Evolutionary conservation across 2,888 invertebrate genomes (phyloP), one percentile per base, ranked within the genome.

Genomic region (Caenorhabditis wallacei): DNA sequence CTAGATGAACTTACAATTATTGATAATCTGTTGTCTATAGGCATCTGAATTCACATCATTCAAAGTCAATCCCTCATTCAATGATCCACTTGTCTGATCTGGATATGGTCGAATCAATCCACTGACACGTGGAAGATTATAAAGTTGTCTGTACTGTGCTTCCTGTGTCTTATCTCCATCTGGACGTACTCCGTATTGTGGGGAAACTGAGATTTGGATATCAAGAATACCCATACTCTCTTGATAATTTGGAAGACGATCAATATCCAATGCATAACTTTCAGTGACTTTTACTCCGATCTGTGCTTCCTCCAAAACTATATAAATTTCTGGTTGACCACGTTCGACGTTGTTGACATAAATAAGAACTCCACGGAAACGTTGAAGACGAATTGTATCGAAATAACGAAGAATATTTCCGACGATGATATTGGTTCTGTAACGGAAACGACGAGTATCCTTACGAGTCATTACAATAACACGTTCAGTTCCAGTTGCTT

Each of bases 311-410:
- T 92, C 90, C 61, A 92, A 76, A 1, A 92, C 91, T 1, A 92
- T 89, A 81, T 92, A 92, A 61, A 92, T 88, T 82, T 92, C 92
- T 13, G 91, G 88, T 64, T 91, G 91, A 46, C 92, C 92, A 48
- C 91, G 80, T 37, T 88, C 87, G 11, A 92, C 91, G 72, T 92
- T 90, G 87, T 92, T 91, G 24, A 92, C 89, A 70, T 92, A 92
- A 76, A 91, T 84, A 40, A 91, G 84, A 26, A 92, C 89, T 20
- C 91, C 91, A 82, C 75, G 82, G 87, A 90, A 92, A 54, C 91
- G 64, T 76, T 92, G 92, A 18, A 92, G 78, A 46, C 85, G 84
- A 84, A 92, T 92, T 1, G 90, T 91, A 66, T 92, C 92, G 79
- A 91, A 91, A 82, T 91, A 91, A 16, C 91, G 85, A 5, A 92